Evolutionary conservation across 1,140 invertebrate species (phyloP), one percentile per base, ranked within the genome.

Genomic region (Hylyphantes graminicola): DNA sequence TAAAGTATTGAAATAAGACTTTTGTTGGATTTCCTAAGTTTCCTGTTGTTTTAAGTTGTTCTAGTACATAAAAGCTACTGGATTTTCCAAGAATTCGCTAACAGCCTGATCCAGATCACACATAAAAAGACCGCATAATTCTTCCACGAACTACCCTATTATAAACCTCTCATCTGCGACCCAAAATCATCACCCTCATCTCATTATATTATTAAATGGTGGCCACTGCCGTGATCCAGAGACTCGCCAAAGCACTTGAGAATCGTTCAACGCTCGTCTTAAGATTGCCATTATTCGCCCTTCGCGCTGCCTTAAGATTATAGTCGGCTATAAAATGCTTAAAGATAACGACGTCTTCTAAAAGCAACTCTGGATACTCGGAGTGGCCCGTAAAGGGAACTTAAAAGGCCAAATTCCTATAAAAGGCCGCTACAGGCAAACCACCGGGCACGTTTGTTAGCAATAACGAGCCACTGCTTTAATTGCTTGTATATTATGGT

Each of bases 271-370:
- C 80, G 80, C 53, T 10, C 12, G 59, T 75, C 68, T 83, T 83
- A 83, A 74, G 61, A 74, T 65, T 83, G 61, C 55, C 80, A 63
- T 83, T 83, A 74, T 53, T 55, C 54, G 72, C 21, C 19, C 64
- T 65, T 55, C 64, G 55, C 65, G 8, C 54, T 17, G 65, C 54
- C 21, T 57, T 80, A 50, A 83, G 80, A 83, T 83, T 74, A 83
- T 72, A 74, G n/a, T 64, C 61, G 50, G 61, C 61, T 64, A 83
- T 83, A 83, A 83, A 83, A 75, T 61, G 51, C 57, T 35, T 74
- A 54, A 57, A 74, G 70, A 83, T 83, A 83, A 75, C 80, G 72
- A 61, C 21, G 21, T 61, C 35, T 76, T 35, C 55, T 74, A 55
- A 59, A 54, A 54, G 48, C 59, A 53, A 55, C 70, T 83, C 75